Conservation (phyloP, 1,140 invertebrate genomes). For the Aleiodes sp. region DNA sequence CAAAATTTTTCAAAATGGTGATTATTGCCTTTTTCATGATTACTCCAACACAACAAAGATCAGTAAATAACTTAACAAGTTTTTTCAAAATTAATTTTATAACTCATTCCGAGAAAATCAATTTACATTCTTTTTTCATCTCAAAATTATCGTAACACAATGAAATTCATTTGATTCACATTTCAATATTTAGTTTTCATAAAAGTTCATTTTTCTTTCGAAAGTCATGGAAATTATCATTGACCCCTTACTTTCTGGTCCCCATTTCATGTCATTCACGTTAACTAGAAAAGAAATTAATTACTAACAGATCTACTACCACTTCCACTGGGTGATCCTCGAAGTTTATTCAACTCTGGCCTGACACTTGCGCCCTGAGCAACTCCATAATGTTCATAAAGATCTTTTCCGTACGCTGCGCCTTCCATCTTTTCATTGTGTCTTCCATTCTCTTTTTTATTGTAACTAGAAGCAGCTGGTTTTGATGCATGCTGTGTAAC, state of each 20-base stretch:
- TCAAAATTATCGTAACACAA: neutral
- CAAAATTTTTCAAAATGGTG: no score
- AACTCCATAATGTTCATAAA: conserved; percentile 52
- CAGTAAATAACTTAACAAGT: neutral
- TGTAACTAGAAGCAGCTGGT: neutral
- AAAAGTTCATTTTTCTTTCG: neutral
- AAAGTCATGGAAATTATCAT: neutral
- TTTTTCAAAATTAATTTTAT: neutral
- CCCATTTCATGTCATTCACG: neutral
- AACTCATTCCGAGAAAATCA: conserved; percentile 4
- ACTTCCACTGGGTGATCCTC: conserved; percentile 48
- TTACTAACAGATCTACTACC: conserved; percentile 57
- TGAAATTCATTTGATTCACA: no score
- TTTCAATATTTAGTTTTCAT: no score
- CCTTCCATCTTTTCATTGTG: neutral
- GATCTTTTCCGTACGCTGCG: conserved; percentile 46
- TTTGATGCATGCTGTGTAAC: conserved; percentile 35
- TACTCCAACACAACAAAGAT: no score
- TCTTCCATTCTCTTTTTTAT: neutral
- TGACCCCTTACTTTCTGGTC: neutral
- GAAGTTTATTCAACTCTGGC: conserved; percentile 36
- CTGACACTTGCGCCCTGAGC: conserved; percentile 45
- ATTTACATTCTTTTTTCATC: neutral
- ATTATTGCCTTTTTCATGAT: no score
- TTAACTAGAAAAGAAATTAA: conserved; percentile 35